A percentile compares a stretch with the other conserved stretches of the same genome.
phyloP scores from a whole-genome alignment of 92 coral and sea anemone species.

The Pocillopora grandis region DNA sequence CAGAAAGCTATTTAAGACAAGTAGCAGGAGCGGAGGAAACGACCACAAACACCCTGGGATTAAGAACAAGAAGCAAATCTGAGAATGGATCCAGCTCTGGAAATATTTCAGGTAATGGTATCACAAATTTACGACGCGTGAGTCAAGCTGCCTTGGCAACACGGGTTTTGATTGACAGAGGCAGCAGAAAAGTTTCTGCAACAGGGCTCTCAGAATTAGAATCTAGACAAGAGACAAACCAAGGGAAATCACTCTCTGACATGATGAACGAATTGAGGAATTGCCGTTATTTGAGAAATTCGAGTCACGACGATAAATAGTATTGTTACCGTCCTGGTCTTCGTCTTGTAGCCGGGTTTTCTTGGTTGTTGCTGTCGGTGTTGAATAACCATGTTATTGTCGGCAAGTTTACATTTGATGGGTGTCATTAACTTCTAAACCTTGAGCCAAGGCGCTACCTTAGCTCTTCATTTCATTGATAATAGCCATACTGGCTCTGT shows the following conservation, averaged over 20 bases:
- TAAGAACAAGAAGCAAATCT: slow-evolving; percentile 13
- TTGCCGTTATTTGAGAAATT: slow-evolving; percentile 37
- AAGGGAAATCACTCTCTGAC: slow-evolving; percentile 14
- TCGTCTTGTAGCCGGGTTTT: no score
- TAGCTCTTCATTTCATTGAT: no score
- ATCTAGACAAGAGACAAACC: not conserved
- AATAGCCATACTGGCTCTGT: no score
- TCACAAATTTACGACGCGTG: slow-evolving; percentile 19
- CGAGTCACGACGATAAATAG: not conserved
- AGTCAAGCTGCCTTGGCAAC: slow-evolving; percentile 36
- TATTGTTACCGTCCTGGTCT: no score
- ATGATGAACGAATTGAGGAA: slow-evolving; percentile 35
- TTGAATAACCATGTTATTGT: no score
- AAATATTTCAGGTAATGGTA: slow-evolving; percentile 6
- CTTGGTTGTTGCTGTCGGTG: no score
- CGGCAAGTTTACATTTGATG: no score
- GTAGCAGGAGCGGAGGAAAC: slow-evolving; percentile 9
- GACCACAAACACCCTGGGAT: not conserved
- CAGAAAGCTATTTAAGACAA: slow-evolving; percentile 47
- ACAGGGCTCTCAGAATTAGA: not conserved
- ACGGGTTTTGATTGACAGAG: slow-evolving; percentile 21
- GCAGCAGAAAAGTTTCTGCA: slow-evolving; percentile 10
- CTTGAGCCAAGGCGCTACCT: no score
- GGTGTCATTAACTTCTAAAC: no score
- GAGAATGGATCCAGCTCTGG: not conserved